Base-by-base conservation (phyloP, 2,888 invertebrate genomes). In the Epirrita christyi region DNA sequence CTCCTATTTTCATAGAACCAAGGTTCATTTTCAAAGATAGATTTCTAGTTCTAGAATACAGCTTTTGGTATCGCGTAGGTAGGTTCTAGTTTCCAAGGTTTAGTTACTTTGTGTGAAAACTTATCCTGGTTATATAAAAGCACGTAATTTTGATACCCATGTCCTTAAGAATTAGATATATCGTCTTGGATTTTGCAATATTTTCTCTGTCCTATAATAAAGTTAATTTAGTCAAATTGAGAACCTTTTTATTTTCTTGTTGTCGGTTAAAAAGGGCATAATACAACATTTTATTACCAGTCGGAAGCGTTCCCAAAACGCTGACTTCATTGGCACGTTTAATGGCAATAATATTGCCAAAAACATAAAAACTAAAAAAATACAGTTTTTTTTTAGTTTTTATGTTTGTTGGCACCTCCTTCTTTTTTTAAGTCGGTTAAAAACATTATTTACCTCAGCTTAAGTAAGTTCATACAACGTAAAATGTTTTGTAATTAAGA, bases 11-110 rank as follows among this genome's bases (percentile, higher is more conserved):
- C 47, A 47, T 40, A 34, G 43, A 3, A 6, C 29, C 51, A 55
- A 52, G 59, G 59, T 51, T 52, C 55, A 55, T 54, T 55, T 59
- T 59, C 34, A 36, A 40, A 29, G n/a, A n/a, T 6, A 14, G 14
- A 32, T 44, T 32, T 28, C 11, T 27, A 4, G n/a, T n/a, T 44
- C 9, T 37, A 27, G 6, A 14, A 38, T 42, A 34, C 47, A 45
- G 55, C 55, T 55, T 59, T 59, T 42, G 46, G 42, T 59, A 55
- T 45, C 36, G 14, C 15, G 29, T 49, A 34, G 29, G 5, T 51
- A 38, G 41, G 13, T 53, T 42, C 45, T 59, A 46, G 44, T 59
- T 49, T 50, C 41, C 59, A 51, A 54, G 54, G 59, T 42, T 50
- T 38, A 21, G 41, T 11, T 58, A 49, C 48, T 49, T 49, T 43